phyloP scores from a whole-genome alignment of 1,140 invertebrate genomes.

The Pollicipes pollicipes region DNA sequence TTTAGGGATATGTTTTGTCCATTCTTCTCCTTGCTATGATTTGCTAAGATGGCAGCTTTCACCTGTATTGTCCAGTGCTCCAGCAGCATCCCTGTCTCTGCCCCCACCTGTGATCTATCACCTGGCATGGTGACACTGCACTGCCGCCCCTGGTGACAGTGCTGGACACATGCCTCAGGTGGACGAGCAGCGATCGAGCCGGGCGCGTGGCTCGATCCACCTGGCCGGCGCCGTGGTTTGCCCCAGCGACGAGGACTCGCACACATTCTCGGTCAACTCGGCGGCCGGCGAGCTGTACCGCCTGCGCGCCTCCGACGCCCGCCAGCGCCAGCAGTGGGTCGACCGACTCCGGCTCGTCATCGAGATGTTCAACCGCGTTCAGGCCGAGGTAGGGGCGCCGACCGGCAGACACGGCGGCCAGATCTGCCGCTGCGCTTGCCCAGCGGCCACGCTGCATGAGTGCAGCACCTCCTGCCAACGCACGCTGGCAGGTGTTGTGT shows the following conservation, averaged over 20 bases:
- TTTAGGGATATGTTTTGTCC: no score
- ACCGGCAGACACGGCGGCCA: no score
- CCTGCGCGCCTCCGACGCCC: conserved; percentile 65
- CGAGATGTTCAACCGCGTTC: conserved; percentile 46
- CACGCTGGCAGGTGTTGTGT: no score
- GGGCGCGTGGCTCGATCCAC: conserved; percentile 49
- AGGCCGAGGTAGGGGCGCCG: conserved; percentile 35
- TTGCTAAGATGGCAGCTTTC: not conserved
- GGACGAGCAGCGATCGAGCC: conserved; percentile 38
- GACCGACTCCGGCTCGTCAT: conserved; percentile 68
- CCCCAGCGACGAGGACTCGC: conserved; percentile 90
- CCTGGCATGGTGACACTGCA: not conserved
- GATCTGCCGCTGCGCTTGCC: no score
- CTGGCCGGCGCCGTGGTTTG: conserved; percentile 78
- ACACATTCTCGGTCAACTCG: conserved; percentile 84
- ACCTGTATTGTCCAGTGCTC: not conserved
- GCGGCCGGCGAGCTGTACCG: conserved; percentile 78
- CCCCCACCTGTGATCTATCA: not conserved
- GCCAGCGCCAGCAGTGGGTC: conserved; percentile 88
- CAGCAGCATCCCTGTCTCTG: not conserved
- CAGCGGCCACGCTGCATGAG: no score
- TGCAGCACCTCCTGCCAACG: no score
- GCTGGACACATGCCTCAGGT: not conserved
- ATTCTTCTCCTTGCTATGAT: not conserved
- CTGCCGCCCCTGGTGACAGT: not conserved